Percentiles rank a stretch among this genome's conserved stretches.
These are phyloP conservation scores for Mylabris sibirica DNA, from an alignment of 2,888 invertebrate genomes.

Conservation along the genomic window DNA sequence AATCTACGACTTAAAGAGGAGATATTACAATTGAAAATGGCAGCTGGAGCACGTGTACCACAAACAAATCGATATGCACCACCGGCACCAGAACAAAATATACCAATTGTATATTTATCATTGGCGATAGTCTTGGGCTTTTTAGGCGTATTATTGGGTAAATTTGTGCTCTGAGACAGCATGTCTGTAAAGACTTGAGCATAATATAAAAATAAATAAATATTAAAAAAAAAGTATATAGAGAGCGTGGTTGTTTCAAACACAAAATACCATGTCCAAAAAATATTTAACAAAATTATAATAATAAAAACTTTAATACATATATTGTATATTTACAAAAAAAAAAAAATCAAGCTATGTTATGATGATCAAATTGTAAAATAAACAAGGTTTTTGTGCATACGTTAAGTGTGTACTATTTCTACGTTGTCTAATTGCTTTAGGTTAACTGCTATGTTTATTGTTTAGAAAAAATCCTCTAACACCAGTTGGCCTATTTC, in stretches of 20 bases:
- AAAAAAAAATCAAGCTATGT: slow-evolving; percentile 41
- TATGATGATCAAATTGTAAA: slow-evolving; percentile 49
- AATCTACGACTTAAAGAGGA: slow-evolving; percentile 84
- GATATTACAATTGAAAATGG: slow-evolving; percentile 68
- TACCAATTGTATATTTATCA: slow-evolving; percentile 70
- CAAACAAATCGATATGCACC: slow-evolving; percentile 65
- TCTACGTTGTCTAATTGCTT: slow-evolving; percentile 32
- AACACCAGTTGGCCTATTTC: slow-evolving; percentile 38
- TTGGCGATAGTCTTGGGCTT: slow-evolving; percentile 74
- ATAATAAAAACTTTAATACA: slow-evolving; percentile 46
- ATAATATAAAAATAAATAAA: background rate
- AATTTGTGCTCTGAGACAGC: slow-evolving; percentile 79
- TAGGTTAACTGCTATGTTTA: slow-evolving; percentile 21
- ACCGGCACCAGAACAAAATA: slow-evolving; percentile 67
- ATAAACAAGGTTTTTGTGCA: slow-evolving; percentile 50
- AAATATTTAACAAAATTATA: background rate
- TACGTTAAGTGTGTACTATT: slow-evolving; percentile 34
- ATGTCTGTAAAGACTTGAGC: slow-evolving; percentile 42
- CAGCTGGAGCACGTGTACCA: slow-evolving; percentile 58
- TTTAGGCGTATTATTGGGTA: slow-evolving; percentile 80
- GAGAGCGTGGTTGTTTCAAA: slow-evolving; percentile 26
- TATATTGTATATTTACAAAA: slow-evolving; percentile 57
- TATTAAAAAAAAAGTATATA: background rate
- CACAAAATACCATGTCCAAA: slow-evolving; percentile 36
- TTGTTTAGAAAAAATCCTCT: background rate